Conservation (phyloP, 2,888 invertebrate species). For the Hirtodrosophila histrioides region DNA sequence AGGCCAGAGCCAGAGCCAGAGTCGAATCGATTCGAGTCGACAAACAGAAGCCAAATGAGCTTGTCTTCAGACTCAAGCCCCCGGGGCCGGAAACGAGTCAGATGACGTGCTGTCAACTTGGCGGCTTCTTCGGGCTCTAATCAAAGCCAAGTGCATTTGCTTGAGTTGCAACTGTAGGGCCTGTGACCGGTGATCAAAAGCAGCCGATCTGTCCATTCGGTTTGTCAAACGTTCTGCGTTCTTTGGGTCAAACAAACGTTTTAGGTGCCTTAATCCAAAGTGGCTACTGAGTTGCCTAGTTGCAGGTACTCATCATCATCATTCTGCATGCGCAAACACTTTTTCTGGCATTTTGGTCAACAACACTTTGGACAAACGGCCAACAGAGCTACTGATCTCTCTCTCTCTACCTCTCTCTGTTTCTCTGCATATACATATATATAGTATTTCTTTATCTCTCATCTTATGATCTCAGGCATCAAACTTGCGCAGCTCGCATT, state of each 20-base stretch:
- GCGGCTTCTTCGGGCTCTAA: conserved; percentile 54
- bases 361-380: conserved; percentile 48
- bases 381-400: conserved; percentile 60
- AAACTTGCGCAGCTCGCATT: conserved; percentile 50
- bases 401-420: conserved; percentile 20
- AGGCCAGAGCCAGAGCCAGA: not conserved
- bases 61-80: conserved; percentile 48
- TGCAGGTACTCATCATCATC: conserved; percentile 39
- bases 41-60: conserved; percentile 80
- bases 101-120: conserved; percentile 14
- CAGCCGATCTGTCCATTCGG: conserved; percentile 42
- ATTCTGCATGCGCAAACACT: conserved; percentile 66
- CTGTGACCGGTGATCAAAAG: conserved; percentile 61
- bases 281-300: conserved; percentile 75
- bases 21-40: conserved; percentile 1
- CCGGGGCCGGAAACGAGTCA: conserved; percentile 58
- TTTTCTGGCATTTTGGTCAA: conserved; percentile 63
- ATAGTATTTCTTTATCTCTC: conserved; percentile 25
- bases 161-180: conserved; percentile 73
- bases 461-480: conserved; percentile 58
- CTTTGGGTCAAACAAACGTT: conserved; percentile 74
- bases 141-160: conserved; percentile 63
- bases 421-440: conserved; percentile 21
- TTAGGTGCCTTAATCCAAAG: conserved; percentile 71
- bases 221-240: conserved; percentile 30